Evolutionary conservation across 2,888 invertebrate species (phyloP), one percentile per base, ranked within the genome.

Genomic region (Syritta pipiens): DNA sequence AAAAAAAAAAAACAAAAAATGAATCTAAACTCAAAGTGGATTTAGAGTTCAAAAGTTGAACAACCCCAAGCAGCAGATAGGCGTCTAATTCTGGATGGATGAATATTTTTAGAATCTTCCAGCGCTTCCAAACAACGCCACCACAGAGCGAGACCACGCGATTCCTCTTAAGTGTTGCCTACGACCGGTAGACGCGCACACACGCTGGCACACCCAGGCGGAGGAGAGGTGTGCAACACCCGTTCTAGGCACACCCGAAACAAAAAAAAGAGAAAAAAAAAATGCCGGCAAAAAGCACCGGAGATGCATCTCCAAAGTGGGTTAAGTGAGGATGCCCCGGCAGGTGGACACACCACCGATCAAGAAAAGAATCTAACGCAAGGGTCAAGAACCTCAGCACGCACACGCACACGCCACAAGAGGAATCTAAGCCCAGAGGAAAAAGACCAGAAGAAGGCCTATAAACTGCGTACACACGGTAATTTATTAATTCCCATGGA

Each of bases 21-120:
- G 46, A 19, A 10, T 5, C 24, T 40, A 46, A 30, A 20, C 22
- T 44, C 20, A 24, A 74, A 65, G 26, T 59, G 44, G 51, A 63
- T 69, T n/a, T 48, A 55, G 30, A 76, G 76, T 76, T 76, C 69
- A 69, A 69, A 26, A 76, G 76, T 76, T 76, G 76, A 76, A 76
- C 62, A 76, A 76, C 76, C 76, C 69, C n/a, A n/a, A n/a, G n/a
- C n/a, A n/a, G n/a, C n/a, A n/a, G 57, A 57, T 30, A 44, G 48
- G 40, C 57, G 32, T 69, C 68, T 28, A 62, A 55, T 55, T 76
- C 63, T 62, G 57, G 57, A 69, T 65, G 59, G 67, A n/a, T n/a
- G n/a, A 49, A 44, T 74, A 74, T 74, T 74, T 74, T 74, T 59
- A 74, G 74, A 72, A 26, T 72, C 28, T 17, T 30, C 57, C 19